Evolutionary conservation across 1,140 invertebrate species (phyloP).

Genomic region (Aphelenchoides avenae): DNA sequence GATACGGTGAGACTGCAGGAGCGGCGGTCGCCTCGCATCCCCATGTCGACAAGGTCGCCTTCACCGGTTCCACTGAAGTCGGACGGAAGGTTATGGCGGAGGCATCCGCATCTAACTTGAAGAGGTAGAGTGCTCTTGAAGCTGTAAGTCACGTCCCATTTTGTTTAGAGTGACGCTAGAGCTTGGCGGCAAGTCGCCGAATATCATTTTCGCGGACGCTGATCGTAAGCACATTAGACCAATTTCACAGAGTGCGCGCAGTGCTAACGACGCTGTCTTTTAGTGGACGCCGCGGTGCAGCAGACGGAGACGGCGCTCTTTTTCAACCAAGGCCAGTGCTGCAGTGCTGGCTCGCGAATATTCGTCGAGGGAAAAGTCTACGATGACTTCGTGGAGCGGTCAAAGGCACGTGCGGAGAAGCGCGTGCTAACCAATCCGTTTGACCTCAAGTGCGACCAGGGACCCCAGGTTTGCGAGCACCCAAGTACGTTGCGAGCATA

Average conservation of each 20-base stretch:
- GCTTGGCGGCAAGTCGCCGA: conserved; percentile 81
- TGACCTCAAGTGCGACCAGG: conserved; percentile 73
- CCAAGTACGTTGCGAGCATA: neutral
- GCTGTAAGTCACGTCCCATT: conserved; percentile 1
- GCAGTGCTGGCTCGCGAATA: conserved; percentile 75
- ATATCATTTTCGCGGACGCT: conserved; percentile 70
- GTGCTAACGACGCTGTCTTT: too few species aligned
- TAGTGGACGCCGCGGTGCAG: conserved; percentile 76
- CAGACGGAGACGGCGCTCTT: conserved; percentile 75
- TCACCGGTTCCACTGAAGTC: conserved; percentile 78
- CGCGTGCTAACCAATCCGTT: conserved; percentile 79
- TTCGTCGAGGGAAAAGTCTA: conserved; percentile 82
- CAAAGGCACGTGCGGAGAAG: conserved; percentile 68
- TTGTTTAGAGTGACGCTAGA: conserved; percentile 18
- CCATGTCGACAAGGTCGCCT: conserved; percentile 75
- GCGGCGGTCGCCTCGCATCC: conserved; percentile 70
- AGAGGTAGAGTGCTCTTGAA: conserved; percentile 67
- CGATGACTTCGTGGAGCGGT: conserved; percentile 76
- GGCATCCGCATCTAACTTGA: conserved; percentile 73
- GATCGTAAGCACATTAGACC: conserved; percentile 64
- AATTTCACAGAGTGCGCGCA: too few species aligned
- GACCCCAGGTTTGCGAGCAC: conserved; percentile 71
- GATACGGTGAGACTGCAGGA: conserved; percentile 75
- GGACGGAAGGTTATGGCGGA: conserved; percentile 73
- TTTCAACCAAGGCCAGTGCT: conserved; percentile 64